A percentile compares a stretch with the other conserved stretches of the same genome.
These are phyloP conservation scores for Falcaria lacertinaria DNA, from an alignment of 2,888 invertebrate species.

Conservation along the genomic window DNA sequence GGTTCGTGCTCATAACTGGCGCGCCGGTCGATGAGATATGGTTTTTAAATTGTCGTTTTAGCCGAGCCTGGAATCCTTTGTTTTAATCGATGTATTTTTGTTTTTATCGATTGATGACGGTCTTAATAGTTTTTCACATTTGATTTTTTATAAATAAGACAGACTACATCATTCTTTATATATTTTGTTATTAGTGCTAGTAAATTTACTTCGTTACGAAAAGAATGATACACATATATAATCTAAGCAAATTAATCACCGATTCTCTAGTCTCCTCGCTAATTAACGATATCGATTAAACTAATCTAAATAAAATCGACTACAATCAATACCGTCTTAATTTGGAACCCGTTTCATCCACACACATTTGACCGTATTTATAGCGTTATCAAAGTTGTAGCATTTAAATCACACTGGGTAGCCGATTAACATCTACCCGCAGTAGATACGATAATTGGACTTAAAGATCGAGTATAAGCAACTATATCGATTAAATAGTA, in stretches of 20 bases:
- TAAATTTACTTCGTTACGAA: no score
- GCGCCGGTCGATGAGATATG: constrained; percentile 55
- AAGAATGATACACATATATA: no score
- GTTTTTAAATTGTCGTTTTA: constrained; percentile 56
- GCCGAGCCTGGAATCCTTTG: constrained; percentile 48
- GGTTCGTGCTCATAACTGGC: constrained; percentile 53
- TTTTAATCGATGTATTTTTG: constrained; percentile 39
- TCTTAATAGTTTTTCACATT: no score
- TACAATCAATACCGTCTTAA: neutral
- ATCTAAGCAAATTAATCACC: no score
- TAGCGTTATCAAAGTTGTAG: neutral
- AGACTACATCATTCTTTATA: no score
- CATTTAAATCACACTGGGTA: constrained; percentile 2
- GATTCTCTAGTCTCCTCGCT: no score
- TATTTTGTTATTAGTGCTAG: no score
- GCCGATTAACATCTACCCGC: constrained; percentile 30
- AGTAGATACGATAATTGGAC: constrained; percentile 36
- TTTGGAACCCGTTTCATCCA: neutral
- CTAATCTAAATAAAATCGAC: no score
- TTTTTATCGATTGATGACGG: constrained; percentile 25
- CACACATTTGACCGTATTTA: neutral
- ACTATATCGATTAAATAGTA: constrained; percentile 46
- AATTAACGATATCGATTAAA: no score
- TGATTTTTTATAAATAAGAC: no score
- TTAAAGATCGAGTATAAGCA: constrained; percentile 29